Base-by-base conservation (phyloP, 2,888 invertebrate genomes). In the Sarcophaga subvicina region DNA sequence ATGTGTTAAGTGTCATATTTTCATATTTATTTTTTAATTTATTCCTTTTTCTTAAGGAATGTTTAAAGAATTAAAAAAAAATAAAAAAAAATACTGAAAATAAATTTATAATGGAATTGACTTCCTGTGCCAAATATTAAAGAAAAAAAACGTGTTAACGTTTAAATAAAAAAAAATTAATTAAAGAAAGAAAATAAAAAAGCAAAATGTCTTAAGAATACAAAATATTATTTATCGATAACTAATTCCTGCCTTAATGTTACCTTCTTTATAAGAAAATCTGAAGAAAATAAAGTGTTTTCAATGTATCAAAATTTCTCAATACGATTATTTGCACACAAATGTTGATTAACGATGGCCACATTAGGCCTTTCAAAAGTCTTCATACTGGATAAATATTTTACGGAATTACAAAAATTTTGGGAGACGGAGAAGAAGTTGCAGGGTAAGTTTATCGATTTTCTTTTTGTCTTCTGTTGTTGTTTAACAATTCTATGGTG, bases 331-430 rank as follows among this genome's bases (percentile, higher is more conserved):
- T 81, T 67, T 54, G 88, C 77, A 92, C 90, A 92, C 92, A 91
- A 92, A 92, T 93, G 93, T 92, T 89, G 89, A 90, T 91, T 90
- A 92, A 93, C 91, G 90, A 98, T 98, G 98, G 98, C 98, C 95
- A 98, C 98, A 94, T 96, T 98, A 95, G 98, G 98, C 95, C 96
- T 98, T 92, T 98, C 98, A 94, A 98, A 98, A 95, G 98, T 98
- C 94, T 98, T 98, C 96, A 98, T 98, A 94, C 96, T 98, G 95
- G 98, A 98, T 96, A 98, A 98, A 94, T 98, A 98, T 94, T 98
- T 98, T 95, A 98, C 98, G 90, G 98, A 98, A 95, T 95, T 98
- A 94, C 98, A 98, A 94, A 98, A 98, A 95, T 98, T 98, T 95
- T 98, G 98, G 97, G 98, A 98, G 94, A 98, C 98, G 88, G 98